Base-by-base conservation (phyloP, 2,888 invertebrate genomes). In the Thera britannica region DNA sequence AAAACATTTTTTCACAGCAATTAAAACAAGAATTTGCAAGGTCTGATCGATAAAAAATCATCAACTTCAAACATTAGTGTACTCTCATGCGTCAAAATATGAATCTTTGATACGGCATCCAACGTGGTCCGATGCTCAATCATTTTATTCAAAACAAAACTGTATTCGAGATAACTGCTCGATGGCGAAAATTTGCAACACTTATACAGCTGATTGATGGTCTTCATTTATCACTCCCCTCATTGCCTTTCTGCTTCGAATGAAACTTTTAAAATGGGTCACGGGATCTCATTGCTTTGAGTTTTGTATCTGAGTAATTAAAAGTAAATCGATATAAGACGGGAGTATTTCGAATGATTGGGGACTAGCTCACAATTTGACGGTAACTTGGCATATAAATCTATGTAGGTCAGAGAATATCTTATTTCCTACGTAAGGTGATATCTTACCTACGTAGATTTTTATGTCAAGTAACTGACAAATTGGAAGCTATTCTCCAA, bases 251-350 rank as follows among this genome's bases (percentile, higher is more conserved):
- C 79, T 77, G 74, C 68, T 79, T 79, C 77, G 64, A 67, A 89
- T 88, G 85, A 87, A 92, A 93, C 89, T 92, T 92, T 92, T 93
- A 85, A 92, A 93, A 93, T 92, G 81, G 93, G 93, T 93, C 93
- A 93, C 89, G 89, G 86, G 91, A 91, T 90, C 87, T 83, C 88
- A 90, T 92, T 90, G 84, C 89, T 83, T 78, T 82, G 77, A 77
- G 81, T 81, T 86, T 82, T 79, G 82, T 83, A 82, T 84, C 88
- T 83, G 83, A 87, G 85, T 90, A 92, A 92, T 93, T 91, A 92
- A 92, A 92, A 90, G 73, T 75, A 78, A 84, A 90, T 91, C 90
- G 87, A 92, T 91, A 83, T 77, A 70, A 57, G 44, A 48, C 61
- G 23, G 38, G 49, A 64, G 6, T 51, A n/a, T 55, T 63, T 44